Evolutionary conservation across 2,113 vertebrate genomes (phyloP).

Genomic region (Callorhinus ursinus): DNA sequence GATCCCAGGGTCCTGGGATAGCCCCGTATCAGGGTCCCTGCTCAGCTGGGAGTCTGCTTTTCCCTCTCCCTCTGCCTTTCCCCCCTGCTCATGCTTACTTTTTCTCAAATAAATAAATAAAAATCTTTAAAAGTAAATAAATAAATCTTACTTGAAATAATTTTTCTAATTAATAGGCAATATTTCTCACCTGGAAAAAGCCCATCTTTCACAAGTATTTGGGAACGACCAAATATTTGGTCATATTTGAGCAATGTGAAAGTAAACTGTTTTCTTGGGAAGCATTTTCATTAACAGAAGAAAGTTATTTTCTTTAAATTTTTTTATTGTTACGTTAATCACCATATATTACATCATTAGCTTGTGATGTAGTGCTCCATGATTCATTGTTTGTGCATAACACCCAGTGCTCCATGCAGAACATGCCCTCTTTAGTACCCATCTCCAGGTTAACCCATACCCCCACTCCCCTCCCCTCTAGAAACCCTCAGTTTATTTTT

Average conservation of each 20-base stretch:
- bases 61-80: background rate
- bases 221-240: background rate
- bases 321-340: no score
- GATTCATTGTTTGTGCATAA: no score
- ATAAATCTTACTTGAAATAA: background rate
- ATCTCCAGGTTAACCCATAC: no score
- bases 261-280: background rate
- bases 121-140: no score
- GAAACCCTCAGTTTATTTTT: no score
- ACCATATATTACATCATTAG: no score
- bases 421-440: no score
- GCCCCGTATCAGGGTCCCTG: background rate
- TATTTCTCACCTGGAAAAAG: slow-evolving; percentile 20
- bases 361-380: no score
- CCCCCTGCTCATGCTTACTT: accelerated
- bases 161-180: background rate
- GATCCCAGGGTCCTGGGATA: no score
- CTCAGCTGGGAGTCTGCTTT: background rate
- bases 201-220: background rate
- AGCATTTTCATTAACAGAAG: background rate
- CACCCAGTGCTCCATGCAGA: no score
- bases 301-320: background rate
- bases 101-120: background rate
- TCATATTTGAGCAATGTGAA: background rate
- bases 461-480: no score